Base-by-base conservation (phyloP, 1,140 invertebrate genomes). In the Tetramorium alpestre region DNA sequence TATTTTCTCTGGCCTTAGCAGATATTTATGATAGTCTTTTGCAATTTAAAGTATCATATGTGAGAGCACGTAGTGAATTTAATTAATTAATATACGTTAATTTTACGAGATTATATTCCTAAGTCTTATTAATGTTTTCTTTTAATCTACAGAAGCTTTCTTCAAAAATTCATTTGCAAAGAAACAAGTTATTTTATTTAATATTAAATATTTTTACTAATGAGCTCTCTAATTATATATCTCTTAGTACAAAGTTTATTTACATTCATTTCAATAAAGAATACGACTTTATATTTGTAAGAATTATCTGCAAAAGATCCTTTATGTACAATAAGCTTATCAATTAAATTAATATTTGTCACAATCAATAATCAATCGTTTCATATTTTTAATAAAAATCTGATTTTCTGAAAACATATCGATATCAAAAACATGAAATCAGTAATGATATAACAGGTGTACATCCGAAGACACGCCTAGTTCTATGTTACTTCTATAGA, bases 181-280 rank as follows among this genome's bases (percentile, higher is more conserved):
- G 6, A 1, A 18, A 64, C 7, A 33, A 62, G 6, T 62, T 62
- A 33, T 33, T 62, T 62, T 18, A 51, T 51, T 51, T 16, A 70
- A 70, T 22, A 70, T 69, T 25, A 25, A 69, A 49, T 49, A 49
- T 70, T 51, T 49, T 49, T 33, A 44, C 3, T 44, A 69, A 47
- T 47, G 2, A 69, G 6, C 22, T 41, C 3, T 41, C 13, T 13
- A 13, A 62, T 47, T 47, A 47, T 47, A 13, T 13, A 6, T 33
- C 16, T 62, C 7, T 70, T 49, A 70, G 1, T 70, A 28, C 49
- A 49, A 69, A 69, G 16, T 28, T 1, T 8, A 28, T 25, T 47
- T 69, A 69, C 5, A 69, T 28, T 70, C 5, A 69, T 28, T 70
- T 70, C 11, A 72, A 51, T 51, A 25, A 72, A 72, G 7, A 70